Evolutionary conservation across 2,888 invertebrate species (phyloP).

Genomic region (Synanthedon andrenaeformis): DNA sequence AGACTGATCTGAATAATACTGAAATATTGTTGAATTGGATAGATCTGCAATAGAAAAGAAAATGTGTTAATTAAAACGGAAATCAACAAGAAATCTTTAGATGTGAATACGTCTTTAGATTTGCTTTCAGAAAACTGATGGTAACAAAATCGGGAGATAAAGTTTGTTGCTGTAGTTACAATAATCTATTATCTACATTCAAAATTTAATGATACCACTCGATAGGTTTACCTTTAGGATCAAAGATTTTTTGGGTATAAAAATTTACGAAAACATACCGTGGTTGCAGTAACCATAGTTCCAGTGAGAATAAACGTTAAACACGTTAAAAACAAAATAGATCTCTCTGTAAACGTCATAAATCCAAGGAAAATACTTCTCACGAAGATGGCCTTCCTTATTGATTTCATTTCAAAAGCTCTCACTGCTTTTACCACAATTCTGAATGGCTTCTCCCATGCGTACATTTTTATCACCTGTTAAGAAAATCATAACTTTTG

Average conservation of each 20-base stretch:
- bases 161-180: too few relatives aligned
- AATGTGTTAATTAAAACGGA: too few relatives aligned
- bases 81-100: too few relatives aligned
- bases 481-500: not conserved
- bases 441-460: conserved; percentile 90
- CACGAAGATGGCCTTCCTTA: conserved; percentile 72
- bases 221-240: too few relatives aligned
- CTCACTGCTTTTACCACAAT: conserved; percentile 73
- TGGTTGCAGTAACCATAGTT: conserved; percentile 40
- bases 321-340: conserved; percentile 76
- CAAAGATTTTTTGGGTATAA: too few relatives aligned
- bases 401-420: conserved; percentile 63
- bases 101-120: too few relatives aligned
- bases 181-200: too few relatives aligned
- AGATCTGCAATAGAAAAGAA: conserved; percentile 43
- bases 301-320: conserved; percentile 44
- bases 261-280: conserved; percentile 21
- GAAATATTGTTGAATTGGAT: conserved; percentile 71
- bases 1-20: conserved; percentile 68
- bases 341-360: conserved; percentile 79
- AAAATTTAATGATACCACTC: too few relatives aligned
- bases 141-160: too few relatives aligned
- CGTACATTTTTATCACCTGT: conserved; percentile 93
- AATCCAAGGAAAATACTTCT: conserved; percentile 76
- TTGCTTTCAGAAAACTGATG: too few relatives aligned